phyloP scores from a whole-genome alignment of 2,113 vertebrate genomes.

The Hoplias malabaricus region DNA sequence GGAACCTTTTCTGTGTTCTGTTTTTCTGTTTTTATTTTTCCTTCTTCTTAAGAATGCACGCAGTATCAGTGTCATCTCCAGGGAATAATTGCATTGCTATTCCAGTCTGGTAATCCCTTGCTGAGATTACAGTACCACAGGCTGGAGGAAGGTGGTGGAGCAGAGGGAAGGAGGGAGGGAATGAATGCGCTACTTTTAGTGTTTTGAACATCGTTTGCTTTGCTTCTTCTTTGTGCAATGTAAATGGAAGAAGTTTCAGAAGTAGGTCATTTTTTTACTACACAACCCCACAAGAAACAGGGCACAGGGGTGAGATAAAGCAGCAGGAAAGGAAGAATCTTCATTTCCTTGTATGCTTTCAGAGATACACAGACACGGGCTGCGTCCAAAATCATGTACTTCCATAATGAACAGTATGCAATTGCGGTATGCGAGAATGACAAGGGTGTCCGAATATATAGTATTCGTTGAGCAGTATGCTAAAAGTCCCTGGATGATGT shows the following conservation, averaged over 20 bases:
- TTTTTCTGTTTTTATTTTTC: too few relatives aligned
- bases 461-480: too few relatives aligned
- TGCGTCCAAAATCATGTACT: too few relatives aligned
- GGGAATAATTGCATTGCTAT: slow-evolving; percentile 29
- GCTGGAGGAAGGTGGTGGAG: background rate
- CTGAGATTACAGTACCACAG: slow-evolving; percentile 17
- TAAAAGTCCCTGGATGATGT: too few relatives aligned
- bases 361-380: too few relatives aligned
- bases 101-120: slow-evolving; percentile 28
- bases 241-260: slow-evolving; percentile 24
- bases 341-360: too few relatives aligned
- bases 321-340: background rate
- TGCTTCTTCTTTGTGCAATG: background rate
- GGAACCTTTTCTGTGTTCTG: background rate
- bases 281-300: background rate
- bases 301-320: background rate
- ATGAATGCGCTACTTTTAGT: background rate
- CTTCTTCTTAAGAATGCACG: background rate
- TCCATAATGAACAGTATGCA: too few relatives aligned
- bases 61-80: slow-evolving; percentile 25
- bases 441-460: too few relatives aligned
- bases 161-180: background rate
- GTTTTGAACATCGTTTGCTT: slow-evolving; percentile 23
- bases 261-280: slow-evolving; percentile 13
- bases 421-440: too few relatives aligned